Conservation (phyloP, 2,888 invertebrate genomes). For the Plusia festucae region DNA sequence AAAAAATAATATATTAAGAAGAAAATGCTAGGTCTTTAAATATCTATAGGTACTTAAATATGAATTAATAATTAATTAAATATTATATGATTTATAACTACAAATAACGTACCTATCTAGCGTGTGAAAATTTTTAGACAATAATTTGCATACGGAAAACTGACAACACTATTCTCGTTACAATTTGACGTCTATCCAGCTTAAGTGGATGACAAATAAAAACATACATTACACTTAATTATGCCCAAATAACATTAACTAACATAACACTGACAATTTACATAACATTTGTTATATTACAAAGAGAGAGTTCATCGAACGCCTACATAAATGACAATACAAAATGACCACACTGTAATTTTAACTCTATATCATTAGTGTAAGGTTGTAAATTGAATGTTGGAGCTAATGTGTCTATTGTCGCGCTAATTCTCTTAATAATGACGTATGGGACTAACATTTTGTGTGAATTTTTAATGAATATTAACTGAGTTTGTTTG, state of each 20-base stretch:
- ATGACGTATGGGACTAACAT: slow-evolving; percentile 7
- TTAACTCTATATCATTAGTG: neutral
- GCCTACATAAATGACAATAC: neutral
- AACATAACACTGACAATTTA: slow-evolving; percentile 6
- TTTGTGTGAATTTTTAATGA: slow-evolving; percentile 7
- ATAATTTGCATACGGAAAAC: neutral
- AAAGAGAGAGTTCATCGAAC: neutral
- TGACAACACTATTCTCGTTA: neutral
- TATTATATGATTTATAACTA: too few relatives aligned
- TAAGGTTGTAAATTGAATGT: neutral
- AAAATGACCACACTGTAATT: neutral
- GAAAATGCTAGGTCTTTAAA: too few relatives aligned
- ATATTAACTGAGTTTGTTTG: neutral
- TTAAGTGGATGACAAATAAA: neutral
- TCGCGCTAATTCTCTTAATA: slow-evolving; percentile 1
- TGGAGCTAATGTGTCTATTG: slow-evolving; percentile 1
- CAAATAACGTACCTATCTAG: too few relatives aligned
- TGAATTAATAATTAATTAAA: too few relatives aligned
- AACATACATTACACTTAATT: neutral
- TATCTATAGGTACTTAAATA: too few relatives aligned
- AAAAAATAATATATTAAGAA: too few relatives aligned
- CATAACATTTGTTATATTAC: slow-evolving; percentile 5
- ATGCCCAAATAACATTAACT: neutral
- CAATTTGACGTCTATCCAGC: neutral
- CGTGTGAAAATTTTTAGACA: neutral